Conservation (phyloP, 2,113 vertebrate genomes). For the Marmota monax region DNA sequence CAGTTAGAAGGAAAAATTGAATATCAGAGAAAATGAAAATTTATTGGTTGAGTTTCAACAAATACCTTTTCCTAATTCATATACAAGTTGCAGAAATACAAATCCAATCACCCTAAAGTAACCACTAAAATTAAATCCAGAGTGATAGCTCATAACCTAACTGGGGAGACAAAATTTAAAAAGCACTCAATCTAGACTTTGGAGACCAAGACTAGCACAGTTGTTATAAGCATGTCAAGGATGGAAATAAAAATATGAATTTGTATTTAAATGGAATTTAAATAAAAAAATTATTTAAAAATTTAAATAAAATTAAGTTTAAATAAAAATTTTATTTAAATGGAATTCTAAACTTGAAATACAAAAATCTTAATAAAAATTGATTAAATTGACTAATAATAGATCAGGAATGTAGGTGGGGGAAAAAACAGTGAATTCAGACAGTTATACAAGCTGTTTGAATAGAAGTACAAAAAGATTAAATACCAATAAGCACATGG, state of each 20-base stretch:
- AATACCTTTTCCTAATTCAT: not conserved
- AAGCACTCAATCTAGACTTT: too few relatives aligned
- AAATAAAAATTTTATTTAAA: not conserved
- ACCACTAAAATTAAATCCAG: too few relatives aligned
- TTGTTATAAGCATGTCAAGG: not conserved
- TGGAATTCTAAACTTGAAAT: slow-evolving; percentile 16
- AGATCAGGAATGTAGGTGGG: not conserved
- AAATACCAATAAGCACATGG: not conserved
- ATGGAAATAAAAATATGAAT: slow-evolving; percentile 41
- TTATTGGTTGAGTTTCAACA: not conserved
- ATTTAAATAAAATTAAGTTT: too few relatives aligned
- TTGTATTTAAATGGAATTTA: too few relatives aligned
- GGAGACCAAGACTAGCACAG: not conserved
- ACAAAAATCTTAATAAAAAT: not conserved
- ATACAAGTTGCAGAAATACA: slow-evolving; percentile 31
- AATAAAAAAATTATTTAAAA: too few relatives aligned
- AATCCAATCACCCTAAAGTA: not conserved
- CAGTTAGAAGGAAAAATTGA: not conserved
- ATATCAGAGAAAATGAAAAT: not conserved
- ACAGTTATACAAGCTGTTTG: not conserved
- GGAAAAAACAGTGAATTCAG: slow-evolving; percentile 18
- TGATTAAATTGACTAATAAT: not conserved
- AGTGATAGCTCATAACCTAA: too few relatives aligned
- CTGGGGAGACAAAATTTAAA: too few relatives aligned
- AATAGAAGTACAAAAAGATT: not conserved